These are phyloP conservation scores for Drosophila subobscura DNA, from an alignment of 1,140 invertebrate species.

Conservation along the genomic window DNA sequence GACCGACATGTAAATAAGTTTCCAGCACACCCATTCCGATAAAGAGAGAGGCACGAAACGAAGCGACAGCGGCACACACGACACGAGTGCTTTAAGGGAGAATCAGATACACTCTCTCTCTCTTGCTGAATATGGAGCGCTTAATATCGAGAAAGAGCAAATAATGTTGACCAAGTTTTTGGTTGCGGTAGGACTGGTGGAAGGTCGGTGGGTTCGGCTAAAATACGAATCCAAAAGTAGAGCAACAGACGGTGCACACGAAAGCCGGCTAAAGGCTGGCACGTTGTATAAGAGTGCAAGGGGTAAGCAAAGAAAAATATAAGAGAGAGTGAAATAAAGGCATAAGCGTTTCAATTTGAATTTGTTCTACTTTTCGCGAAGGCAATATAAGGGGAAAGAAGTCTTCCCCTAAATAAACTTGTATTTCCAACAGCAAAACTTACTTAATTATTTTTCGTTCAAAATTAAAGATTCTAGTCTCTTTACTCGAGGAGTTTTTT, in stretches of 20 bases:
- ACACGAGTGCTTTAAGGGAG: constrained; percentile 12
- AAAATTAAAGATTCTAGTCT: too few relatives aligned
- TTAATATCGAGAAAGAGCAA: constrained; percentile 35
- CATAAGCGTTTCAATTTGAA: neutral
- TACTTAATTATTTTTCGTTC: too few relatives aligned
- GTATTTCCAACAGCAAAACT: too few relatives aligned
- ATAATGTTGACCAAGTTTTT: constrained; percentile 63
- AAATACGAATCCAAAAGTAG: constrained; percentile 43
- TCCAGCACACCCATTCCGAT: constrained; percentile 56
- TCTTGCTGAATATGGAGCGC: constrained; percentile 17
- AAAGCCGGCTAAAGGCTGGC: constrained; percentile 34
- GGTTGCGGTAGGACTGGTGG: constrained; percentile 65
- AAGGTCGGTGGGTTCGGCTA: constrained; percentile 1
- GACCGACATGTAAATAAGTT: constrained; percentile 81
- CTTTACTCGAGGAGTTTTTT: too few relatives aligned
- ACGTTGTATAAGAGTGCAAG: constrained; percentile 46
- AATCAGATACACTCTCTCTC: neutral
- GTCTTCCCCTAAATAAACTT: too few relatives aligned
- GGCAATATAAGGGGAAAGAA: too few relatives aligned
- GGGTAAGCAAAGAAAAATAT: too few relatives aligned
- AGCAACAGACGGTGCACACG: constrained; percentile 52
- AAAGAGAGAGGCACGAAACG: constrained; percentile 64
- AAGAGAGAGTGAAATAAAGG: neutral
- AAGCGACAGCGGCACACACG: constrained; percentile 21
- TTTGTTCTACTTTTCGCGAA: neutral